phyloP scores from a whole-genome alignment of 1,140 invertebrate genomes.

The Melanaphis sacchari region DNA sequence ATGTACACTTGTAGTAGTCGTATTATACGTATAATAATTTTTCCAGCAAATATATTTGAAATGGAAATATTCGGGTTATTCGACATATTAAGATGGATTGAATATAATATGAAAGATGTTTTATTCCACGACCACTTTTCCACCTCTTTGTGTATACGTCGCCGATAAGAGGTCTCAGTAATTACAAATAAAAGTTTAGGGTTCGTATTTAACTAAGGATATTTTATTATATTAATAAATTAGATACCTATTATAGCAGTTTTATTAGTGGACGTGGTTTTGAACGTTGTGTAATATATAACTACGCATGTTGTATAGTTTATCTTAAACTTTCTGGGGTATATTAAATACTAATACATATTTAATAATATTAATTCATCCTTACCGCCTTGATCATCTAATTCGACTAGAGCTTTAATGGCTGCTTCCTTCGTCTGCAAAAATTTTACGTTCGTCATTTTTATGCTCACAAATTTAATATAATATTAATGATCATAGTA shows the following conservation, averaged over 20 bases:
- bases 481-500: background rate
- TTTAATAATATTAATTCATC: slow-evolving; percentile 62
- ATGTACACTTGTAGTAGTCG: no score
- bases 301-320: background rate
- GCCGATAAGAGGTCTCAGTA: background rate
- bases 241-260: background rate
- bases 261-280: background rate
- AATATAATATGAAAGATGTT: background rate
- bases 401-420: slow-evolving; percentile 92
- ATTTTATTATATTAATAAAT: background rate
- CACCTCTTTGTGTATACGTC: background rate
- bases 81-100: background rate
- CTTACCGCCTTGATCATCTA: slow-evolving; percentile 96
- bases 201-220: background rate
- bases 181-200: background rate
- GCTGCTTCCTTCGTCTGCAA: slow-evolving; percentile 92
- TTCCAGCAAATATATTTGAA: background rate
- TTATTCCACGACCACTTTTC: background rate
- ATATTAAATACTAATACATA: background rate
- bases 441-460: slow-evolving; percentile 60
- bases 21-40: background rate
- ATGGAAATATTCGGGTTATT: background rate
- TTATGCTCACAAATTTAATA: background rate
- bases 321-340: background rate
- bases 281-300: background rate